These are phyloP conservation scores for Geotrypetes seraphini DNA, from an alignment of 2,797 vertebrate species.

Conservation along the genomic window DNA sequence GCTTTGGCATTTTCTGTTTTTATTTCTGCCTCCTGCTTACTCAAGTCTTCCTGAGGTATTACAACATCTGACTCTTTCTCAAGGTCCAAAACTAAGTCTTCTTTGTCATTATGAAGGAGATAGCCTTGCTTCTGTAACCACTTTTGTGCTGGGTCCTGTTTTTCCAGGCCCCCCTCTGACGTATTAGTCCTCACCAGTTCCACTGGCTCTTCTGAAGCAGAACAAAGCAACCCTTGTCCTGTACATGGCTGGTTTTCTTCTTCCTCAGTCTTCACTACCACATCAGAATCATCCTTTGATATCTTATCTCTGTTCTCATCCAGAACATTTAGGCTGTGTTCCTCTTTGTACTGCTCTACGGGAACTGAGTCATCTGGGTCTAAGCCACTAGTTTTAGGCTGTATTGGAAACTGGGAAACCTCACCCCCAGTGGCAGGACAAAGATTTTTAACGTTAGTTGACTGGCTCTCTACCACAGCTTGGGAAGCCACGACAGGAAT, in stretches of 20 bases:
- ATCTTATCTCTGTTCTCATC: no score
- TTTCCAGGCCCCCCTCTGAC: background rate
- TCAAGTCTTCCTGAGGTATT: background rate
- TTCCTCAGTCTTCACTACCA: constrained; percentile 4
- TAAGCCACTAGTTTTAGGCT: constrained; percentile 17
- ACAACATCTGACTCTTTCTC: constrained; percentile 2
- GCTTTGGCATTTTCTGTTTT: background rate
- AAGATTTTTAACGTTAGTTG: no score
- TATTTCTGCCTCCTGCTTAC: no score
- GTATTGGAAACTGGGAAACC: rapidly evolving
- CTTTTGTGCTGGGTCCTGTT: rapidly evolving
- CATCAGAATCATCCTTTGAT: background rate
- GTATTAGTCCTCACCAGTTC: constrained; percentile 18
- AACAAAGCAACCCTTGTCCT: constrained; percentile 1
- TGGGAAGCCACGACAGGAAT: no score
- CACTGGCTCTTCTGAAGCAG: background rate
- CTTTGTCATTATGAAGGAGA: background rate
- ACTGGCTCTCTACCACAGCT: no score
- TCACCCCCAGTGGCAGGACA: constrained; percentile 10
- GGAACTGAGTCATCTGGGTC: constrained; percentile 1
- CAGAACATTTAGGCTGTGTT: background rate
- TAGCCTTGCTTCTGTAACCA: background rate
- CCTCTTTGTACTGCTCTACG: constrained; percentile 7
- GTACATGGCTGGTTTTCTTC: no score
- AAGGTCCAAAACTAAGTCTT: constrained; percentile 6